Conservation (phyloP, 2,113 vertebrate species). For the Marmota flaviventris region DNA sequence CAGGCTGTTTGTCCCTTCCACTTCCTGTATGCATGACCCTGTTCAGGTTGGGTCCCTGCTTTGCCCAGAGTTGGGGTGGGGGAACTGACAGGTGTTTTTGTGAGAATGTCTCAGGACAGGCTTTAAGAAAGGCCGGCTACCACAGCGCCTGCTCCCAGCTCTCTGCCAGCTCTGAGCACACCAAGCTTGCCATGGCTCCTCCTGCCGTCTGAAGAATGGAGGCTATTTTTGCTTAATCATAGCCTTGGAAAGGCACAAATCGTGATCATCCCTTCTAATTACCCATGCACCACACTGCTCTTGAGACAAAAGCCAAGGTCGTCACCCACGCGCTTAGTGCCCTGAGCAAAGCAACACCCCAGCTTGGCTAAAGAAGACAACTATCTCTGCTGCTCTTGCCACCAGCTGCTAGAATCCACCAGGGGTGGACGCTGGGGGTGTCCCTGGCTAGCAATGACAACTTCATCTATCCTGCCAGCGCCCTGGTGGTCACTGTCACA, state of each 20-base stretch:
- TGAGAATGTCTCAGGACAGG: neutral
- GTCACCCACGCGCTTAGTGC: neutral
- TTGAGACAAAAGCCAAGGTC: constrained; percentile 69
- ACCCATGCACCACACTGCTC: constrained; percentile 14
- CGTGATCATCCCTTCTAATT: constrained; percentile 64
- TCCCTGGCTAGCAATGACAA: neutral
- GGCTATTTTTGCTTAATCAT: constrained; percentile 77
- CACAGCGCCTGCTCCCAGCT: neutral
- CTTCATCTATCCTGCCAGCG: neutral
- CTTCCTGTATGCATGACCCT: neutral
- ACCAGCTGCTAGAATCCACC: neutral
- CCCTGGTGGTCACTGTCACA: neutral
- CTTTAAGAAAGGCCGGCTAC: neutral
- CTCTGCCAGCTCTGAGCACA: constrained; percentile 1
- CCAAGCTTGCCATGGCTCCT: neutral
- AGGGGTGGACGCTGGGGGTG: neutral
- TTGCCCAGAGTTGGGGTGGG: neutral
- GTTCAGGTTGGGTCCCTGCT: neutral
- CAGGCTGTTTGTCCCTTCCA: neutral
- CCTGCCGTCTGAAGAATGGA: constrained; percentile 41
- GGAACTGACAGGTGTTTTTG: neutral
- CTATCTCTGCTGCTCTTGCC: neutral
- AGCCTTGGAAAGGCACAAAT: constrained; percentile 69
- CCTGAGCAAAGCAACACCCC: neutral
- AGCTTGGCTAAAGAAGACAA: too few species aligned